Evolutionary conservation across 2,888 invertebrate genomes (phyloP), one percentile per base, ranked within the genome.

Genomic region (Tetragonula carbonaria): DNA sequence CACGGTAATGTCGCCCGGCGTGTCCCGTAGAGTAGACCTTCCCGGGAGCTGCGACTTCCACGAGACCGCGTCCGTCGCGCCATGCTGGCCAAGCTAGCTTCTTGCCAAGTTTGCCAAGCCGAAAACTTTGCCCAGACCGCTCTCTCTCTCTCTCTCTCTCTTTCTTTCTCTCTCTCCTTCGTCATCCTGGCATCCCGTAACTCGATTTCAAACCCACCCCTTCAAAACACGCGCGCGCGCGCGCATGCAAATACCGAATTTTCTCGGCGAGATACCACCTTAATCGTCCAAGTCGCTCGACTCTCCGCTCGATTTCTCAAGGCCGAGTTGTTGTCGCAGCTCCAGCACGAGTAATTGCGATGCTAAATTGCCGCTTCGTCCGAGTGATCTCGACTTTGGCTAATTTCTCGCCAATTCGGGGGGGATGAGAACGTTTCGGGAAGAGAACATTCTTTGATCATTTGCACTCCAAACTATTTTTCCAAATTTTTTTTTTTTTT

Each of bases 181-280:
- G 57, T 79, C 68, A 50, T 75, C 70, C 62, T 59, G 80, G 74
- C 38, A 74, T 72, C 80, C 68, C 50, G 79, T 88, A 88, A 88
- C 86, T 86, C 80, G 89, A 88, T 88, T 88, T 84, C 78, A 72
- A 16, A 38, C 66, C 86, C 86, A 33, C 83, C 67, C 8, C 45
- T 45, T 57, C 65, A 66, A 77, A 77, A 79, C 86, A 66, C 86
- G 78, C 63, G 74, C 23, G 23, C 23, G 23, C 23, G 23, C 74
- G 78, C 63, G 76, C 74, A 81, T 82, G 87, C 81, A 87, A 88
- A 87, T 86, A 86, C 79, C 73, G 86, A 76, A 80, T 81, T 85
- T 66, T 53, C 23, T 23, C 5, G 70, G 74, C 72, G 45, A 45
- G 79, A 53, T 70, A 73, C 83, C 78, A 84, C 86, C 86, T 87